Percentiles rank a stretch among this genome's conserved stretches.
phyloP scores from a whole-genome alignment of 1,140 invertebrate species.

The Platyscapa corneri region DNA sequence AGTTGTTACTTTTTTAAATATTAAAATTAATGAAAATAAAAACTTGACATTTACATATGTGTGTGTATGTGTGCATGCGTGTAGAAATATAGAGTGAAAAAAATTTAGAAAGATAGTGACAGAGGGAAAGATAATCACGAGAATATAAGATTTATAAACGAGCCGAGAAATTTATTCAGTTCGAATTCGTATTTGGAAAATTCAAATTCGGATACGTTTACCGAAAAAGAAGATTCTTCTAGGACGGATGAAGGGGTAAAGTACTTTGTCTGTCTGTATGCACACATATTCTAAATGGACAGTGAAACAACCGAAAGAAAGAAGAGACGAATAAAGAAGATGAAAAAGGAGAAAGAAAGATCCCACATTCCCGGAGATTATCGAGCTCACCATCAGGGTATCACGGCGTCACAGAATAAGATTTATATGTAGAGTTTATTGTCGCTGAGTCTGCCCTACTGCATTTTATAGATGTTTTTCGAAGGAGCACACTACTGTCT shows the following conservation, averaged over 20 bases:
- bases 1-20: too few species aligned
- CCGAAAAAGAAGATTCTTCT: constrained; percentile 40
- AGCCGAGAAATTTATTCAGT: constrained; percentile 49
- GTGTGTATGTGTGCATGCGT: too few species aligned
- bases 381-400: constrained; percentile 76
- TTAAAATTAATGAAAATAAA: too few species aligned
- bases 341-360: constrained; percentile 57
- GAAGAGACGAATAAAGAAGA: constrained; percentile 3
- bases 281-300: constrained; percentile 17
- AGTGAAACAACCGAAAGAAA: constrained; percentile 32
- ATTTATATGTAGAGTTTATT: constrained; percentile 77
- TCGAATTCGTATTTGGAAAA: constrained; percentile 57
- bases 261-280: constrained; percentile 49
- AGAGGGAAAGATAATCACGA: constrained; percentile 32
- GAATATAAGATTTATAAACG: constrained; percentile 53
- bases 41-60: too few species aligned
- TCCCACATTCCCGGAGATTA: constrained; percentile 75
- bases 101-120: constrained; percentile 11
- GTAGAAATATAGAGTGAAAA: constrained; percentile 31
- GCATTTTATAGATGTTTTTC: constrained; percentile 76
- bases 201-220: constrained; percentile 63
- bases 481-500: constrained; percentile 72
- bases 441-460: constrained; percentile 76
- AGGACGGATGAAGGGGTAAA: constrained; percentile 54
- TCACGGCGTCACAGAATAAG: constrained; percentile 74